A percentile compares a stretch with the other conserved stretches of the same genome.
Evolutionary conservation across 2,888 invertebrate species (phyloP).

Genomic region (Teinopalpus imperialis): DNA sequence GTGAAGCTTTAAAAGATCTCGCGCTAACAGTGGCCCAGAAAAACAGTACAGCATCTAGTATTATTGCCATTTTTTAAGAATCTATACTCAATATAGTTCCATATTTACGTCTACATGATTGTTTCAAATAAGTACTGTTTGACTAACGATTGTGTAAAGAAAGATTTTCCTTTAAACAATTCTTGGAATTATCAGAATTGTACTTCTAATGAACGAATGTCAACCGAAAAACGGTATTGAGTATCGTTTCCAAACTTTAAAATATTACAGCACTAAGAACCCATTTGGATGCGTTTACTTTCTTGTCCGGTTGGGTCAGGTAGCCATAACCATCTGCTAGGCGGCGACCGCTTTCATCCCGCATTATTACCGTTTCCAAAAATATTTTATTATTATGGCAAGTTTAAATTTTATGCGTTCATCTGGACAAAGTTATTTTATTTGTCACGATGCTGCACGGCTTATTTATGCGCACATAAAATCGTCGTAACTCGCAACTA

Average conservation of each 20-base stretch:
- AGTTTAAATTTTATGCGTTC: constrained; percentile 68
- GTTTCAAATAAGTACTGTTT: too few species aligned
- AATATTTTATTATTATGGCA: constrained; percentile 77
- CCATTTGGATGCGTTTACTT: constrained; percentile 47
- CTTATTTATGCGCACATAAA: constrained; percentile 74
- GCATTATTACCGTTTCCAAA: constrained; percentile 72
- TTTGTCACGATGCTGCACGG: constrained; percentile 63
- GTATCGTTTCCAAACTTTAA: too few species aligned
- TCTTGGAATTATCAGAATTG: not conserved
- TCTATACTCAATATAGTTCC: too few species aligned
- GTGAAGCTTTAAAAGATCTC: too few species aligned
- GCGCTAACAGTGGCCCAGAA: too few species aligned
- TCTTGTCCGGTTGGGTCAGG: constrained; percentile 58
- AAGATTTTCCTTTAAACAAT: too few species aligned
- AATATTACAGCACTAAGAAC: constrained; percentile 42
- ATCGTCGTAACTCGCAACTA: constrained; percentile 73
- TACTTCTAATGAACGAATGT: constrained; percentile 36
- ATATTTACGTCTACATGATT: too few species aligned
- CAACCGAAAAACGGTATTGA: constrained; percentile 35
- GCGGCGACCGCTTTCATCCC: constrained; percentile 76
- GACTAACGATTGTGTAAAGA: too few species aligned
- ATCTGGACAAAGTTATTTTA: constrained; percentile 72
- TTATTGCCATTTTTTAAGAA: too few species aligned
- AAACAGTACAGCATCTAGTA: too few species aligned
- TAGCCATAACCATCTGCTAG: constrained; percentile 70